Percentiles rank a stretch among this genome's conserved stretches.
Evolutionary conservation across 2,113 vertebrate genomes (phyloP).

Genomic region (Camelus dromedarius): DNA sequence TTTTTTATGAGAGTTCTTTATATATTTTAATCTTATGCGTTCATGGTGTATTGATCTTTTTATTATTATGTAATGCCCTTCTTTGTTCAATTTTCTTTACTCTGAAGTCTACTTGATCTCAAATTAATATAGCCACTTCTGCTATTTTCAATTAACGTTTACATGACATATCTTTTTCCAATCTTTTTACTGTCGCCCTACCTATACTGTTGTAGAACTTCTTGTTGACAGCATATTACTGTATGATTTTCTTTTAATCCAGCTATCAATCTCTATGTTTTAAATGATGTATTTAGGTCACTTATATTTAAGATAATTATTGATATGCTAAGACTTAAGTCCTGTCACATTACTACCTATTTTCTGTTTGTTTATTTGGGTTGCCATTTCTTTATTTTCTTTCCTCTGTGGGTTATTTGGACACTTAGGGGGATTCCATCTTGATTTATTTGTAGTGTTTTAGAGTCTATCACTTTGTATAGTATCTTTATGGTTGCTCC

Average conservation of each 20-base stretch:
- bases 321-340: background rate
- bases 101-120: background rate
- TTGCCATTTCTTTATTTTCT: background rate
- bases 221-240: background rate
- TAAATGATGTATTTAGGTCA: background rate
- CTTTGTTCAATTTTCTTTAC: background rate
- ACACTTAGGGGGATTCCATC: background rate
- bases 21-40: background rate
- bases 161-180: background rate
- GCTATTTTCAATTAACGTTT: background rate
- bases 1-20: background rate
- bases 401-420: background rate
- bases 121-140: background rate
- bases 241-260: background rate
- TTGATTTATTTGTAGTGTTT: background rate
- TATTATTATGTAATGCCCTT: background rate
- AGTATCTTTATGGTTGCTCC: background rate
- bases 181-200: background rate
- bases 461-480: background rate
- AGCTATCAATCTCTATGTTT: background rate
- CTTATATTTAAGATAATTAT: background rate
- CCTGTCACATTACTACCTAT: background rate
- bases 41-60: background rate
- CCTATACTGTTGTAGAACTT: background rate
- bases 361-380: background rate